phyloP scores from a whole-genome alignment of 1,140 invertebrate species.

The Bilobella aurantiaca region DNA sequence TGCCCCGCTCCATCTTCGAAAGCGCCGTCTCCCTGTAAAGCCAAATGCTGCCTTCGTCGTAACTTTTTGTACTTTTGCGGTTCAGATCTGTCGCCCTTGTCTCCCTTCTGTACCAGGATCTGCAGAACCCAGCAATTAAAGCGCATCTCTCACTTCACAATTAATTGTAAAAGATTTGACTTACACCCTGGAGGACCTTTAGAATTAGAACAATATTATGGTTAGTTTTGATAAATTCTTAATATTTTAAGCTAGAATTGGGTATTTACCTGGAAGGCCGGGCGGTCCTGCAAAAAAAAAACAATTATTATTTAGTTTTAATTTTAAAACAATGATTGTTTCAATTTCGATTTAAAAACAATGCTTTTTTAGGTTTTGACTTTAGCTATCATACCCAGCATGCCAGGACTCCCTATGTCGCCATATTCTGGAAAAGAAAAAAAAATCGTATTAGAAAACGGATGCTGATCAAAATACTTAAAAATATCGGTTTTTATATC shows the following conservation, averaged over 20 bases:
- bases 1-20: constrained; percentile 41
- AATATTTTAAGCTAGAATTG: neutral
- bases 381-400: constrained; percentile 35
- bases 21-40: constrained; percentile 29
- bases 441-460: no score
- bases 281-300: constrained; percentile 13
- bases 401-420: constrained; percentile 71
- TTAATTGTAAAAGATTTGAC: no score
- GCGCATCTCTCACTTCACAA: no score
- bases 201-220: neutral
- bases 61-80: constrained; percentile 87
- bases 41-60: constrained; percentile 59
- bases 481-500: no score
- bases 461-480: no score
- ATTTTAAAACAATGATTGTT: constrained; percentile 37
- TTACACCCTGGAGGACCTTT: constrained; percentile 56
- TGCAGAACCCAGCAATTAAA: no score
- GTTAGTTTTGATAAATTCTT: neutral
- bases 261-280: constrained; percentile 52
- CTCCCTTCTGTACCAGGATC: constrained; percentile 72
- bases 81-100: constrained; percentile 84
- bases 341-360: neutral
- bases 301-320: neutral
- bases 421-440: constrained; percentile 54
- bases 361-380: neutral